Percentiles rank a stretch among this genome's conserved stretches.
phyloP scores from a whole-genome alignment of 2,113 vertebrate species.

The Danio rerio region DNA sequence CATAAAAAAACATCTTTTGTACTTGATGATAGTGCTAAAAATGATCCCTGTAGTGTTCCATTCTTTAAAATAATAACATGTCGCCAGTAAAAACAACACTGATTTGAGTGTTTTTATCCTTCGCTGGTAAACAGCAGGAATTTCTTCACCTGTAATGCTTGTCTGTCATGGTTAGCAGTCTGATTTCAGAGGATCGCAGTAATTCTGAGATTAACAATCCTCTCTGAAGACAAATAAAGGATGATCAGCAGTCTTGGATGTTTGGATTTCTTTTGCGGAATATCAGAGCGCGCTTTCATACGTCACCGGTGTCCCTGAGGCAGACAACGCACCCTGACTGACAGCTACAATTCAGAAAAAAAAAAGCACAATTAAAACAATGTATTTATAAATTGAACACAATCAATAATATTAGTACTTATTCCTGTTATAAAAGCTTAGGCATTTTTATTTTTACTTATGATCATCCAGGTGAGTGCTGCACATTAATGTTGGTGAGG shows the following conservation, averaged over 20 bases:
- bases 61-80: not conserved
- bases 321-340: conserved; percentile 47
- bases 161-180: not conserved
- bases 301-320: conserved; percentile 68
- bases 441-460: too few relatives aligned
- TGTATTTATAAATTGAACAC: not conserved
- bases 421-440: too few relatives aligned
- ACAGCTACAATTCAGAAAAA: conserved; percentile 44
- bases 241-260: not conserved
- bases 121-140: not conserved
- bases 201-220: not conserved
- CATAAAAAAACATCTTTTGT: not conserved
- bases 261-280: not conserved
- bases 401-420: not conserved
- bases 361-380: conserved; percentile 8
- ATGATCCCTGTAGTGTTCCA: not conserved
- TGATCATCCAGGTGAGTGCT: too few relatives aligned
- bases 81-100: not conserved
- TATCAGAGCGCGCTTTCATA: conserved; percentile 79
- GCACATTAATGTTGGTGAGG: too few relatives aligned
- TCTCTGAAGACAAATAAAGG: not conserved
- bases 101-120: not conserved
- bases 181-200: not conserved
- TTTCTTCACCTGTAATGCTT: not conserved
- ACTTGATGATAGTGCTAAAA: not conserved